Evolutionary conservation across 2,797 vertebrate species (phyloP).

Genomic region (Poecilia gillii): DNA sequence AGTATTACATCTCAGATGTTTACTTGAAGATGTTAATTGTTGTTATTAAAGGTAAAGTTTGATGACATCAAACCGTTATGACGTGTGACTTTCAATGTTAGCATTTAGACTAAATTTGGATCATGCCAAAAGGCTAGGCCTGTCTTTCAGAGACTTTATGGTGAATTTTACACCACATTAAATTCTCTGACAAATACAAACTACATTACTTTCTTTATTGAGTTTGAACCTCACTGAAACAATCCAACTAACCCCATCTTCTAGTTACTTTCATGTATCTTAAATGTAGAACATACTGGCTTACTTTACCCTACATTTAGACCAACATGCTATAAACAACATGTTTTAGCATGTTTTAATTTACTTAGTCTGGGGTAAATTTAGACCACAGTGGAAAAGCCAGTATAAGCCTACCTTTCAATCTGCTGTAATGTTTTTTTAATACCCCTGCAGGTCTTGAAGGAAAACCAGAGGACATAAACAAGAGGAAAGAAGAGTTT

Average conservation of each 20-base stretch:
- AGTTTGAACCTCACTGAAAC: not conserved
- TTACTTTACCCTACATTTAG: not conserved
- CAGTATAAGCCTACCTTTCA: too few species aligned
- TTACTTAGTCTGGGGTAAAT: not conserved
- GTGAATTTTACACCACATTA: not conserved
- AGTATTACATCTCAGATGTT: not conserved
- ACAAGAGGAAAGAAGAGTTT: slow-evolving; percentile 91
- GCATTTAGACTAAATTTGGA: not conserved
- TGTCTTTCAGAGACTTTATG: not conserved
- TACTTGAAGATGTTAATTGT: not conserved
- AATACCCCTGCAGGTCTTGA: slow-evolving; percentile 85
- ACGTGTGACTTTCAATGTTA: not conserved
- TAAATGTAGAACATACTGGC: not conserved
- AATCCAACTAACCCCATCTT: not conserved
- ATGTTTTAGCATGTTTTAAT: not conserved
- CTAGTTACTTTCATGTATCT: not conserved
- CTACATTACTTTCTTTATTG: not conserved
- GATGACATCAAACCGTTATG: not conserved
- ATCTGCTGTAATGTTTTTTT: not conserved
- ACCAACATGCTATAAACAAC: not conserved
- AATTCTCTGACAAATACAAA: not conserved
- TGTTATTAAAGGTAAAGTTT: not conserved
- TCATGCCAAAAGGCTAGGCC: not conserved
- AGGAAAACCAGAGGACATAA: slow-evolving; percentile 87
- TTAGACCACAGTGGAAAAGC: not conserved